These are phyloP conservation scores for Pinctada fucata DNA, from an alignment of 2,888 invertebrate genomes.

Conservation along the genomic window DNA sequence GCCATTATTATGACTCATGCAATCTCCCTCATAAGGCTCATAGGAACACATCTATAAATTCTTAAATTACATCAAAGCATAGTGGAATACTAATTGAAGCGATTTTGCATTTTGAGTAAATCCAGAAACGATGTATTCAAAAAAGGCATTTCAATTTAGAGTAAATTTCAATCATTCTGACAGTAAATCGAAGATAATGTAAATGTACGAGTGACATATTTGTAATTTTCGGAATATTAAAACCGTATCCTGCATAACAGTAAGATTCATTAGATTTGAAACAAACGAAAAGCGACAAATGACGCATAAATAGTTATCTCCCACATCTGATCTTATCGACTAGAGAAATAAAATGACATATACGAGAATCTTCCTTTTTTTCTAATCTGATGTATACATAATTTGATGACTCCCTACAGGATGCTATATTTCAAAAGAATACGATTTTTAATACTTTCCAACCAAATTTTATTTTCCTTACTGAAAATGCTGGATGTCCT, in stretches of 20 bases:
- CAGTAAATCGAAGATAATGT: slow-evolving; percentile 27
- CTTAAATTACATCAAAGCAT: slow-evolving; percentile 2
- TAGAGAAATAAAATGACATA: too few relatives aligned
- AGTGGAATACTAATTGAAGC: slow-evolving; percentile 1
- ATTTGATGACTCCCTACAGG: too few relatives aligned
- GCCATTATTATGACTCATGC: too few relatives aligned
- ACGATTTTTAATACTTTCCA: too few relatives aligned
- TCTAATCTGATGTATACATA: too few relatives aligned
- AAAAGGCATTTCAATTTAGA: slow-evolving; percentile 15
- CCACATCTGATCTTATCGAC: too few relatives aligned
- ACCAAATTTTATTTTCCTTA: too few relatives aligned
- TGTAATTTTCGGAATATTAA: slow-evolving; percentile 11
- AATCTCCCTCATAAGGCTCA: too few relatives aligned
- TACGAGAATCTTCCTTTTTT: too few relatives aligned
- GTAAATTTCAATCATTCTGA: slow-evolving; percentile 17
- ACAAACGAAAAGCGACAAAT: neutral
- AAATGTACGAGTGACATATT: slow-evolving; percentile 16
- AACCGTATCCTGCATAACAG: neutral
- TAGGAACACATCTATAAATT: slow-evolving; percentile 1
- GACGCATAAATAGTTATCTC: too few relatives aligned
- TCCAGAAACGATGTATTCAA: slow-evolving; percentile 12
- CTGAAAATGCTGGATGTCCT: too few relatives aligned
- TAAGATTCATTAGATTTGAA: neutral
- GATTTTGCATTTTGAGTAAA: slow-evolving; percentile 12
- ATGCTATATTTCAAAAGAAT: too few relatives aligned